Conservation (phyloP, 30 jellyfish, hydroid and myxozoan genomes). For the Euphysa ruthae region DNA sequence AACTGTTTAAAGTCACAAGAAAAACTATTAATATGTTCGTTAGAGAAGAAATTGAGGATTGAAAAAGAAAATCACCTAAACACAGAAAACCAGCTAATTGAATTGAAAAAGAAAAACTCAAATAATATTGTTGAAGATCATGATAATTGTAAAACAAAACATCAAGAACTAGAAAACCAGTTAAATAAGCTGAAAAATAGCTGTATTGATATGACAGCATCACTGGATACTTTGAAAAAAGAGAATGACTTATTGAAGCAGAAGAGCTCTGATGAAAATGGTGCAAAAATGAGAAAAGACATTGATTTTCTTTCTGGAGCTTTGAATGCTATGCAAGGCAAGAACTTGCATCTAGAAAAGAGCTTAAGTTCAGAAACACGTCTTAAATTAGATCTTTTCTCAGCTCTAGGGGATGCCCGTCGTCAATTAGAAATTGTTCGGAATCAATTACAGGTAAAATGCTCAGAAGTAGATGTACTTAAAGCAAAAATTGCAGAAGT, state of each 20-base stretch:
- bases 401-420: conserved; percentile 98
- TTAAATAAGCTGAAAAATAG: conserved; percentile 47
- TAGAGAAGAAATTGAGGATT: conserved; percentile 66
- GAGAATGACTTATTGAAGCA: conserved; percentile 60
- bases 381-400: conserved; percentile 79
- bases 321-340: conserved; percentile 89
- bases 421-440: conserved; percentile 91
- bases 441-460: conserved; percentile 58
- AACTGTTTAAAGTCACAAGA: conserved; percentile 59
- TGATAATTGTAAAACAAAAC: conserved; percentile 75
- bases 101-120: conserved; percentile 43
- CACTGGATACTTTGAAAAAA: conserved; percentile 45
- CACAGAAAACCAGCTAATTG: conserved; percentile 70
- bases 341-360: conserved; percentile 88
- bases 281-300: conserved; percentile 79
- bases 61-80: conserved; percentile 69
- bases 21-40: conserved; percentile 48
- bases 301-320: conserved; percentile 82
- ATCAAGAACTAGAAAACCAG: conserved; percentile 88
- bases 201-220: conserved; percentile 36
- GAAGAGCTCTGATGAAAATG: conserved; percentile 61
- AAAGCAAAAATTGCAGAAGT: conserved; percentile 92
- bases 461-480: conserved; percentile 70
- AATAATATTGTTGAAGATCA: conserved; percentile 74
- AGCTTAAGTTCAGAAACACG: conserved; percentile 98